A percentile compares a stretch with the other conserved stretches of the same genome.
Evolutionary conservation across 1,140 invertebrate species (phyloP).

Genomic region (Pachypsylla venusta): DNA sequence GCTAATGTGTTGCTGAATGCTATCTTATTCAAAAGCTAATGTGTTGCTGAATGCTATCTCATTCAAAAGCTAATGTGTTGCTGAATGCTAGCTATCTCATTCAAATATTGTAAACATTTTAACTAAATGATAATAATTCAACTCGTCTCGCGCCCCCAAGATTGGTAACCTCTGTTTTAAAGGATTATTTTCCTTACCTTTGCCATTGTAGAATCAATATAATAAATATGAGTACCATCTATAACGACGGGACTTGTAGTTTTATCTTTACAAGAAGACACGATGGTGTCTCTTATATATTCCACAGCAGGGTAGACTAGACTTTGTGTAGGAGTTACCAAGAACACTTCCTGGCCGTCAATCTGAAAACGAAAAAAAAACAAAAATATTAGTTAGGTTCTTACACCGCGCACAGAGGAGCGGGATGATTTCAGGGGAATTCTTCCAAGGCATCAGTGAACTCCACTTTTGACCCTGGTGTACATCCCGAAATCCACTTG

Average conservation of each 20-base stretch:
- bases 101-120: no score
- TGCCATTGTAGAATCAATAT: constrained; percentile 45
- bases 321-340: constrained; percentile 42
- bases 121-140: no score
- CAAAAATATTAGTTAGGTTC: not conserved
- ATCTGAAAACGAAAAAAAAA: constrained; percentile 19
- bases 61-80: no score
- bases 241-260: constrained; percentile 35
- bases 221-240: constrained; percentile 41
- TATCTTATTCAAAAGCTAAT: no score
- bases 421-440: not conserved
- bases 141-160: not conserved
- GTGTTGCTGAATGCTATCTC: no score
- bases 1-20: no score
- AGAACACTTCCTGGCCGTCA: constrained; percentile 19
- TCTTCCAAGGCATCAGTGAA: not conserved
- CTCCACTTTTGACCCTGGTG: no score
- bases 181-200: constrained; percentile 31
- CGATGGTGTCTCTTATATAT: constrained; percentile 37
- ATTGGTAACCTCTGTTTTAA: not conserved
- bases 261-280: constrained; percentile 26
- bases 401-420: not conserved
- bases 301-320: constrained; percentile 50
- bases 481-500: no score
- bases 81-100: no score